These are phyloP conservation scores for Thereva nobilitata DNA, from an alignment of 2,888 invertebrate species.

Conservation along the genomic window DNA sequence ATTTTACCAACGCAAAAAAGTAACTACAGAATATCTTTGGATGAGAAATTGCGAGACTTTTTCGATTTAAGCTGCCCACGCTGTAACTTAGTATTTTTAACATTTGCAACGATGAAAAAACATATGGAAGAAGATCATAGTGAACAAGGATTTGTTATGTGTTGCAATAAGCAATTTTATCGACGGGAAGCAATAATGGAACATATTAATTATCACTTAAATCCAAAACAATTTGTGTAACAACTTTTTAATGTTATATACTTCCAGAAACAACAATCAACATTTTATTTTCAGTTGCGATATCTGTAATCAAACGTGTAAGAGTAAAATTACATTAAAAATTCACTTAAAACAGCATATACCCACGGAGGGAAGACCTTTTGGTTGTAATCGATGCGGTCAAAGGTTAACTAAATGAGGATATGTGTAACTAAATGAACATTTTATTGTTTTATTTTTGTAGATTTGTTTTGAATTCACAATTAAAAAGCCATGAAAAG, in stretches of 20 bases:
- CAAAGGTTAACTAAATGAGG: conserved; percentile 16
- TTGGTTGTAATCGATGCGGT: conserved; percentile 31
- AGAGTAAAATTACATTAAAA: conserved; percentile 39
- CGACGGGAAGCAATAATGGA: conserved; percentile 37
- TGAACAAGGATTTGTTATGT: conserved; percentile 31
- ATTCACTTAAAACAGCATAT: conserved; percentile 38
- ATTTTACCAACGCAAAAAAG: conserved; percentile 24
- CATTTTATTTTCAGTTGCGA: conserved; percentile 30
- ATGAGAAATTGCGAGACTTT: conserved; percentile 36
- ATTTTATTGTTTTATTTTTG: conserved; percentile 3
- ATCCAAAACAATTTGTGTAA: conserved; percentile 38
- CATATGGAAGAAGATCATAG: conserved; percentile 32
- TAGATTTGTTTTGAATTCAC: conserved; percentile 38
- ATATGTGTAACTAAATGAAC: not conserved
- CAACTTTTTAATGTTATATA: not conserved
- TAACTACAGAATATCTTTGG: conserved; percentile 27
- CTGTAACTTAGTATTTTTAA: conserved; percentile 31
- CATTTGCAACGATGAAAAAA: conserved; percentile 33
- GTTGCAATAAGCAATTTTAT: conserved; percentile 36
- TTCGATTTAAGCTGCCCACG: conserved; percentile 35
- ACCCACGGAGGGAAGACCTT: conserved; percentile 33
- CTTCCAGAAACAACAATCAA: not conserved
- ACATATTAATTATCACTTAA: conserved; percentile 36
- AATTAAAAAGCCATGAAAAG: conserved; percentile 39
- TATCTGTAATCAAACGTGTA: conserved; percentile 35